phyloP scores from a whole-genome alignment of 2,888 invertebrate species.

The Tolmerus cingulatus region DNA sequence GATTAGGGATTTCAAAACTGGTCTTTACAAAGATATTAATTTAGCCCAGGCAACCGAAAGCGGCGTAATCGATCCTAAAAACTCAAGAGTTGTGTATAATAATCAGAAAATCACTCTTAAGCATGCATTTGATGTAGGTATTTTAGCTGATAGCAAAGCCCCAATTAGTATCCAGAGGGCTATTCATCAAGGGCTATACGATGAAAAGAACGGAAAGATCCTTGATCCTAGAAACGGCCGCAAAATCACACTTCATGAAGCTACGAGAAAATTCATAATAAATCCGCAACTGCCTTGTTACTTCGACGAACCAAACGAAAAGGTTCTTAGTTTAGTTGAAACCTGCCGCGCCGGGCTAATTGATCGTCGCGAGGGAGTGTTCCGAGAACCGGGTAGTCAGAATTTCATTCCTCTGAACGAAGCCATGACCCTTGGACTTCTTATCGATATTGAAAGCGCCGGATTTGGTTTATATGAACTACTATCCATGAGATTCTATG shows the following conservation, averaged over 20 bases:
- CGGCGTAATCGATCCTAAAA: slow-evolving; percentile 77
- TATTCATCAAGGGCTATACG: slow-evolving; percentile 85
- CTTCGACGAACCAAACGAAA: slow-evolving; percentile 78
- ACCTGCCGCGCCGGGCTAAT: slow-evolving; percentile 83
- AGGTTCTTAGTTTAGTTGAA: slow-evolving; percentile 77
- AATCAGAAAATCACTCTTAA: slow-evolving; percentile 74
- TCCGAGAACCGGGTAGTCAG: slow-evolving; percentile 75
- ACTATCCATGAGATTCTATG: slow-evolving; percentile 80
- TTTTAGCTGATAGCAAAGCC: slow-evolving; percentile 81
- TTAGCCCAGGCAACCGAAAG: slow-evolving; percentile 80
- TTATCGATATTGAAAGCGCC: slow-evolving; percentile 86
- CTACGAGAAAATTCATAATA: slow-evolving; percentile 80
- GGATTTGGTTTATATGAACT: slow-evolving; percentile 83
- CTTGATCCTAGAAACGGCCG: slow-evolving; percentile 81
- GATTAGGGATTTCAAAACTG: slow-evolving; percentile 79
- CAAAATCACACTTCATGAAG: slow-evolving; percentile 83
- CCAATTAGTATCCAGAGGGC: slow-evolving; percentile 85
- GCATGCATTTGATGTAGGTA: slow-evolving; percentile 81
- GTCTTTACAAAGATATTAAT: slow-evolving; percentile 79
- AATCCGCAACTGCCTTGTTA: slow-evolving; percentile 83
- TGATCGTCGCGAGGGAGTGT: slow-evolving; percentile 80
- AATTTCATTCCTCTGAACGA: slow-evolving; percentile 73
- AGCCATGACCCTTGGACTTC: slow-evolving; percentile 79
- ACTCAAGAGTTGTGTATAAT: slow-evolving; percentile 71
- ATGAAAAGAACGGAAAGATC: slow-evolving; percentile 81